phyloP scores from a whole-genome alignment of 2,113 vertebrate species.

The Dipodomys spectabilis region DNA sequence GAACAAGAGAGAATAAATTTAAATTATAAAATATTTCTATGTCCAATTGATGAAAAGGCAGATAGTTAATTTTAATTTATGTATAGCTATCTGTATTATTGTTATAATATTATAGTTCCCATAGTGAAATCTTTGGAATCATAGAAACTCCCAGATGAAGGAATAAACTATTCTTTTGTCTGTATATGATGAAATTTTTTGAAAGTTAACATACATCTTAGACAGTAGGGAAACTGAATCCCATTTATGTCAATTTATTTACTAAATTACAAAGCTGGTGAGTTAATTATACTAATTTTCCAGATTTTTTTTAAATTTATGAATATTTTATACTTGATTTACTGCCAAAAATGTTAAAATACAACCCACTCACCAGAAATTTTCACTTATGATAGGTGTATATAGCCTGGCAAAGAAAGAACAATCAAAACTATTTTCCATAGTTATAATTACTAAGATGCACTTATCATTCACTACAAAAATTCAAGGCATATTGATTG shows the following conservation, averaged over 20 bases:
- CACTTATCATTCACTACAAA: slow-evolving; percentile 12
- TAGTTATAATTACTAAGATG: not conserved
- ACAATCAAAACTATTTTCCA: slow-evolving; percentile 45
- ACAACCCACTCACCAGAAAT: not conserved
- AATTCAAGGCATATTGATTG: slow-evolving; percentile 14
- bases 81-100: not conserved
- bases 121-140: not conserved
- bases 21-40: not conserved
- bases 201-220: slow-evolving; percentile 4
- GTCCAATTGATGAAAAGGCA: not conserved
- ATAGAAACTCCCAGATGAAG: not conserved
- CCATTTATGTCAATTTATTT: not conserved
- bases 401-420: slow-evolving; percentile 23
- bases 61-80: not conserved
- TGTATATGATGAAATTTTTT: not conserved
- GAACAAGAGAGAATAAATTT: not conserved
- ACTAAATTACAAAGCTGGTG: not conserved
- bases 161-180: not conserved
- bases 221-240: not conserved
- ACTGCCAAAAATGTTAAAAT: slow-evolving; percentile 12
- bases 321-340: not conserved
- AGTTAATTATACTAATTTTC: not conserved
- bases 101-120: not conserved
- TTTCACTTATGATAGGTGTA: not conserved
- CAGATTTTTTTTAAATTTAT: not conserved